These are phyloP conservation scores for Scyliorhinus canicula DNA, from an alignment of 2,797 vertebrate genomes.

Conservation along the genomic window DNA sequence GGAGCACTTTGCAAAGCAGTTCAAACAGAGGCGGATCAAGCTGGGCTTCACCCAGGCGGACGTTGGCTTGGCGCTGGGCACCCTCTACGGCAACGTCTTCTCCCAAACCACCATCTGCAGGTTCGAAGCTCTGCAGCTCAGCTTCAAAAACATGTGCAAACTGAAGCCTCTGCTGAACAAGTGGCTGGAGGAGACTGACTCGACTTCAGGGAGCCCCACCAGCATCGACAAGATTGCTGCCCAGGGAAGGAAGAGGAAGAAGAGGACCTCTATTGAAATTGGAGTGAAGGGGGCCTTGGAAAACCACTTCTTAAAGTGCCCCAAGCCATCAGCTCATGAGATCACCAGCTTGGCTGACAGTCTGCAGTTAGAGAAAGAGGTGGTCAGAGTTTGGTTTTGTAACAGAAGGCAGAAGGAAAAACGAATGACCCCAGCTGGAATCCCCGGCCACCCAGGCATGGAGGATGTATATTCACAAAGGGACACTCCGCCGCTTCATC, in stretches of 20 bases:
- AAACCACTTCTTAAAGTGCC: conserved; percentile 98
- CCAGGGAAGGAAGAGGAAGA: conserved; percentile 97
- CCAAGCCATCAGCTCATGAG: conserved; percentile 96
- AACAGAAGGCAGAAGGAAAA: conserved; percentile 99
- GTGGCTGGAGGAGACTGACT: conserved; percentile 99
- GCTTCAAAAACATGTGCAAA: conserved; percentile 98
- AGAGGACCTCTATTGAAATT: conserved; percentile 98
- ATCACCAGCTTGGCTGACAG: conserved; percentile 91
- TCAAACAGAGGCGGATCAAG: conserved; percentile 93
- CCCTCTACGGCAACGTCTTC: conserved; percentile 91
- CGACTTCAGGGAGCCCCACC: conserved; percentile 93
- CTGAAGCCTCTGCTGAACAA: conserved; percentile 94
- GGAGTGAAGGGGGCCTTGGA: conserved; percentile 96
- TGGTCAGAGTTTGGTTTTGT: conserved; percentile 99
- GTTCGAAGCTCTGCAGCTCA: conserved; percentile 90
- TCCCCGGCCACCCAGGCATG: conserved; percentile 89
- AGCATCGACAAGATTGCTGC: conserved; percentile 98
- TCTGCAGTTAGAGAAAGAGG: conserved; percentile 98
- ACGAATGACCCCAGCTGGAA: conserved; percentile 83
- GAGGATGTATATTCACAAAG: conserved; percentile 96
- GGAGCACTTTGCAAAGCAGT: conserved; percentile 95
- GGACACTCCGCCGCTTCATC: conserved; percentile 84
- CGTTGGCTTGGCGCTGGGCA: conserved; percentile 88
- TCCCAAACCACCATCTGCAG: conserved; percentile 95
- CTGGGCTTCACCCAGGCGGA: conserved; percentile 94